These are phyloP conservation scores for Nesoenas mayeri DNA, from an alignment of 2,113 vertebrate species.

Conservation along the genomic window DNA sequence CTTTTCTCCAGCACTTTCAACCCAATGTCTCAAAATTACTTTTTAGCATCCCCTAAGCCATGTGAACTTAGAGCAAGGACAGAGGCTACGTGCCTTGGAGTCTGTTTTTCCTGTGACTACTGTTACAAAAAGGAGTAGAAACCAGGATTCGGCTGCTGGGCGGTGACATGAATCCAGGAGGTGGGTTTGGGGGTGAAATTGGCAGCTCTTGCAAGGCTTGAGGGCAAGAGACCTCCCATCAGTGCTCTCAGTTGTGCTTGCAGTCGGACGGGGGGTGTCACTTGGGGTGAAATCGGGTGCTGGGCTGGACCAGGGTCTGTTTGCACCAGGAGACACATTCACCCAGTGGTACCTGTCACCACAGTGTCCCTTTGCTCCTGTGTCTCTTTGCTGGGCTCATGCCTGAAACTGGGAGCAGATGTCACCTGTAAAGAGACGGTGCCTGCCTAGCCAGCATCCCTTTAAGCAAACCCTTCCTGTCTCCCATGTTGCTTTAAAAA, in stretches of 20 bases:
- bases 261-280: background rate
- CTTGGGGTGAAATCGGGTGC: background rate
- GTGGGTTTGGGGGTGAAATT: background rate
- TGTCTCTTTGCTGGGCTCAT: background rate
- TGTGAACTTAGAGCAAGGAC: background rate
- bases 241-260: background rate
- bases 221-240: background rate
- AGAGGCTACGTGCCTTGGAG: background rate
- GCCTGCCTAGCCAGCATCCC: background rate
- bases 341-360: accelerated
- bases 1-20: background rate
- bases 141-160: background rate
- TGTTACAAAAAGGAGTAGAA: background rate
- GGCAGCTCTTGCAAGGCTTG: background rate
- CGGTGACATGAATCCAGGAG: background rate
- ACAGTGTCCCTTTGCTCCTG: background rate
- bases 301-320: background rate
- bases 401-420: too few species aligned
- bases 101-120: background rate
- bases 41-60: background rate
- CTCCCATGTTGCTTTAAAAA: constrained; percentile 41
- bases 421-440: background rate
- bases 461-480: background rate
- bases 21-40: background rate
- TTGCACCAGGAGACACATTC: accelerated